phyloP scores from a whole-genome alignment of 30 jellyfish, hydroid and myxozoan genomes.

The Hydractinia echinata region DNA sequence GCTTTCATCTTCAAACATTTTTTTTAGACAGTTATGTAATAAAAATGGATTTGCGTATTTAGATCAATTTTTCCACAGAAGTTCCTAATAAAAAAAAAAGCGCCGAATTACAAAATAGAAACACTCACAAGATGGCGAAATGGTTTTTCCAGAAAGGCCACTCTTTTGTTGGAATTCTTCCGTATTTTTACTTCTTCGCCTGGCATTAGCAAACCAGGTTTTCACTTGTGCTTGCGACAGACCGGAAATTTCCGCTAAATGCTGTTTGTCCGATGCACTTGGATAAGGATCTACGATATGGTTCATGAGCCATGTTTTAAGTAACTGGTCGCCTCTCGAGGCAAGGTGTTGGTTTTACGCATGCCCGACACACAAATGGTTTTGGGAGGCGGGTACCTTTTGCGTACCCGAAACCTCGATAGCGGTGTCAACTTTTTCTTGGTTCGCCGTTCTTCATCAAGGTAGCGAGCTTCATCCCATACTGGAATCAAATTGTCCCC shows the following conservation, averaged over 20 bases:
- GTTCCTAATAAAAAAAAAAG: no score
- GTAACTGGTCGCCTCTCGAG: constrained; percentile 60
- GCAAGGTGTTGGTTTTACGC: constrained; percentile 71
- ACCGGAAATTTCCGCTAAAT: constrained; percentile 59
- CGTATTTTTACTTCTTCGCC: constrained; percentile 52
- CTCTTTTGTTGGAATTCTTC: not conserved
- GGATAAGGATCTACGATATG: constrained; percentile 80
- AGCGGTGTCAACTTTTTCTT: constrained; percentile 63
- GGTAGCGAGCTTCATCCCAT: constrained; percentile 77
- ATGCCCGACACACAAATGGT: constrained; percentile 73
- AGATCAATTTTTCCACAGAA: no score
- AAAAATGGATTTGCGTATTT: no score
- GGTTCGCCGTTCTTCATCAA: constrained; percentile 56
- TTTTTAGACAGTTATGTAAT: no score
- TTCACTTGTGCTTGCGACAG: constrained; percentile 73
- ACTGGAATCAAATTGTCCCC: constrained; percentile 52
- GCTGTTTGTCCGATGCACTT: constrained; percentile 51
- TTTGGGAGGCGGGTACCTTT: constrained; percentile 78
- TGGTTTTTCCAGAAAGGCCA: no score
- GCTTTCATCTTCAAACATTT: no score
- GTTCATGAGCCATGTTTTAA: constrained; percentile 60
- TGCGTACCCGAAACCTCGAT: constrained; percentile 69
- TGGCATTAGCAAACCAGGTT: constrained; percentile 94
- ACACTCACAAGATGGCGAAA: no score
- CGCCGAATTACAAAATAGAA: no score